Conservation (phyloP, 1,140 invertebrate species). For the Drosophila sechellia region DNA sequence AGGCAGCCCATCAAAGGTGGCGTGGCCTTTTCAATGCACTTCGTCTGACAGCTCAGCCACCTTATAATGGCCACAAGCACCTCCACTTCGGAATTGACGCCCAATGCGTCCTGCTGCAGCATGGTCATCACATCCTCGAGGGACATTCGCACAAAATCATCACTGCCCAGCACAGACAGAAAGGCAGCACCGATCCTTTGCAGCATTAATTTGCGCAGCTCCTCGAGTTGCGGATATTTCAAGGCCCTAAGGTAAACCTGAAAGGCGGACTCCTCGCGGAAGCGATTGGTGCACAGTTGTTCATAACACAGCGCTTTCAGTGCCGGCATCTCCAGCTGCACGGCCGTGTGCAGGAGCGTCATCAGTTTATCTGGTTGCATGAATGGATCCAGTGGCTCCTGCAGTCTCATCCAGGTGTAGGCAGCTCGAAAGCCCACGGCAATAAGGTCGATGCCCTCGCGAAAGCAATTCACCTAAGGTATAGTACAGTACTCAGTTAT, state of each 20-base stretch:
- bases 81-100: neutral
- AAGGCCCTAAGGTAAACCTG: neutral
- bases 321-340: neutral
- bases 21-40: neutral
- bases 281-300: neutral
- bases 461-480: neutral
- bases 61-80: neutral
- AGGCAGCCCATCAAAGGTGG: no score
- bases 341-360: neutral
- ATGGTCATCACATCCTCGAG: neutral
- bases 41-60: neutral
- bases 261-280: neutral
- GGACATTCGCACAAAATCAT: neutral
- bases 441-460: neutral
- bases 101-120: neutral
- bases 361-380: neutral
- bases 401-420: neutral
- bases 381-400: neutral
- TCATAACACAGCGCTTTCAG: neutral
- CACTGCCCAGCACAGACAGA: neutral
- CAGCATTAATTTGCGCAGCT: neutral
- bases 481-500: no score
- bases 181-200: neutral
- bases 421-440: neutral
- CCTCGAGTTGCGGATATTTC: neutral